These are phyloP conservation scores for Apteryx mantelli DNA, from an alignment of 2,113 vertebrate species.

Conservation along the genomic window DNA sequence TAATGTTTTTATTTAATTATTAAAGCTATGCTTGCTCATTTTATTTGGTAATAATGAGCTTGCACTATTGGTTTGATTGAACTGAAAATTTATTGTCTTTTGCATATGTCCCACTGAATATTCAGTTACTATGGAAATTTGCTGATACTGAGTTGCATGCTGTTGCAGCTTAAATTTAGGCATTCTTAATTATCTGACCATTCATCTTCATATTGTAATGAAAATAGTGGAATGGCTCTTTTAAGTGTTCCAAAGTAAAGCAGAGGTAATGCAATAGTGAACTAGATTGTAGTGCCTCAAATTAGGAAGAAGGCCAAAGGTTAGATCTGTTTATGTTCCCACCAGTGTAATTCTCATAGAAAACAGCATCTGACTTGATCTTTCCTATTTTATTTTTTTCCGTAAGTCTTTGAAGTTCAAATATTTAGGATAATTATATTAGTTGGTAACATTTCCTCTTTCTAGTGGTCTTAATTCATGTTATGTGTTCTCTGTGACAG, in stretches of 20 bases:
- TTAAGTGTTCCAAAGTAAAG: neutral
- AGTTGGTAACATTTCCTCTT: neutral
- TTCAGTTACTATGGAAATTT: slow-evolving; percentile 60
- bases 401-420: neutral
- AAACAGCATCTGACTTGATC: neutral
- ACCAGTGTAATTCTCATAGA: neutral
- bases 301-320: neutral
- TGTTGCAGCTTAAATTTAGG: slow-evolving; percentile 9
- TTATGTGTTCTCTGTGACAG: neutral
- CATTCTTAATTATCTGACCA: neutral
- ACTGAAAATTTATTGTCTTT: neutral
- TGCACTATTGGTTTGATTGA: slow-evolving; percentile 30
- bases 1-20: neutral
- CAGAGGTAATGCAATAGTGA: neutral
- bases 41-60: neutral
- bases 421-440: neutral
- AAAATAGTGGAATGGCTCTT: neutral
- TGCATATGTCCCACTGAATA: slow-evolving; percentile 37
- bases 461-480: neutral
- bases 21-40: neutral
- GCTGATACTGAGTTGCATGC: slow-evolving; percentile 21
- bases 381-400: neutral
- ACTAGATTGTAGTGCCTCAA: neutral
- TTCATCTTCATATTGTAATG: neutral
- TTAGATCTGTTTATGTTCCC: neutral